Evolutionary conservation across 1,140 invertebrate species (phyloP).

Genomic region (Sinella curviseta): DNA sequence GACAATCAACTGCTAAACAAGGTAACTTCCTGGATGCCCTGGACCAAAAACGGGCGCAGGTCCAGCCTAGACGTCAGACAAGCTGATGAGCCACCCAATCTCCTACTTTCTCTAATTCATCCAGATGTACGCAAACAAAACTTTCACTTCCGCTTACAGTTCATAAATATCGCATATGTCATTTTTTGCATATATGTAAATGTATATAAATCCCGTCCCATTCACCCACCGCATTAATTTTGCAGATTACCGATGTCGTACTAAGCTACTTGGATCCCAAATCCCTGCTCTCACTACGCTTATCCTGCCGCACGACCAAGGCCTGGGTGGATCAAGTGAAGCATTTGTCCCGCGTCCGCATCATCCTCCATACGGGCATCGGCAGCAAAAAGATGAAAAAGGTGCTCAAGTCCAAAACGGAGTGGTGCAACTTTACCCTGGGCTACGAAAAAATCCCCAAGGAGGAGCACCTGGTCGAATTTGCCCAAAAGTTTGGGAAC

Average conservation of each 20-base stretch:
- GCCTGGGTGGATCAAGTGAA: slow-evolving; percentile 18
- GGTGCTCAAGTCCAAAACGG: slow-evolving; percentile 3
- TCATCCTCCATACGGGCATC: slow-evolving; percentile 5
- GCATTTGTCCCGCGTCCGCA: background rate
- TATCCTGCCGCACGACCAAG: background rate
- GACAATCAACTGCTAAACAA: slow-evolving; percentile 15
- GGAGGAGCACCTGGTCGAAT: slow-evolving; percentile 12
- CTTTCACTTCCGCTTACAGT: background rate
- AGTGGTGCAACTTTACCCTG: slow-evolving; percentile 14
- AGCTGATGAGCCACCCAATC: background rate
- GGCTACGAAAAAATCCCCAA: slow-evolving; percentile 16
- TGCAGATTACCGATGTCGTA: slow-evolving; percentile 9
- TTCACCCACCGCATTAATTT: background rate
- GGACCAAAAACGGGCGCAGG: background rate
- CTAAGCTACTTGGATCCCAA: slow-evolving; percentile 14
- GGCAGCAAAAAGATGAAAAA: slow-evolving; percentile 20
- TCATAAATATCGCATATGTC: too few species aligned
- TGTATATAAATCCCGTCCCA: background rate
- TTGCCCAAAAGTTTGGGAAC: background rate
- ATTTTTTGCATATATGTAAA: background rate
- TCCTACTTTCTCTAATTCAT: slow-evolving; percentile 8
- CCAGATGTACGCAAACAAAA: slow-evolving; percentile 7
- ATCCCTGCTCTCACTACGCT: slow-evolving; percentile 9
- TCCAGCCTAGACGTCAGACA: background rate
- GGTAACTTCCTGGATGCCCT: slow-evolving; percentile 12